Evolutionary conservation across 2,113 vertebrate genomes (phyloP).

Genomic region (Zootoca vivipara): DNA sequence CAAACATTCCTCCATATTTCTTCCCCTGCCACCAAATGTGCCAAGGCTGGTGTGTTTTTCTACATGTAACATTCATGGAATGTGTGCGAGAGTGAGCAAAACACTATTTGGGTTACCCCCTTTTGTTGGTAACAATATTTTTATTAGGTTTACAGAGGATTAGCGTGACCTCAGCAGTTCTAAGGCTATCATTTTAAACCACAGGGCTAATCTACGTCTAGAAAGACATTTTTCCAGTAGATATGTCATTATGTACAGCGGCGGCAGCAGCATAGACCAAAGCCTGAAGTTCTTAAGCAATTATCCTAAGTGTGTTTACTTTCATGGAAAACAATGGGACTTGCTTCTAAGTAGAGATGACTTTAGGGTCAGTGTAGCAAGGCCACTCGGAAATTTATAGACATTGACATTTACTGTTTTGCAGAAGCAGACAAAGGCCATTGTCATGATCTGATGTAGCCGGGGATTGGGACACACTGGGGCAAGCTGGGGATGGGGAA

Average conservation of each 20-base stretch:
- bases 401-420: neutral
- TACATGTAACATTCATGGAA: slow-evolving; percentile 5
- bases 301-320: neutral
- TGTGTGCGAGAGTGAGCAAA: neutral
- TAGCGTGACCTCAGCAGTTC: slow-evolving; percentile 22
- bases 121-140: neutral
- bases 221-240: neutral
- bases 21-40: slow-evolving; percentile 26
- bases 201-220: slow-evolving; percentile 13
- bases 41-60: neutral
- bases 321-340: neutral
- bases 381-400: neutral
- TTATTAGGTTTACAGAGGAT: neutral
- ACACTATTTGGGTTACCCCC: neutral
- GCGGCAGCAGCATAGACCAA: neutral
- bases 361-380: neutral
- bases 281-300: neutral
- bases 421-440: neutral
- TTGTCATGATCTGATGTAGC: too few species aligned
- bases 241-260: slow-evolving; percentile 14
- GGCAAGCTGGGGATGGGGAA: too few species aligned
- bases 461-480: too few species aligned
- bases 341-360: neutral
- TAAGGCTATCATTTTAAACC: slow-evolving; percentile 25
- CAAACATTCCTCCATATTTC: slow-evolving; percentile 29